phyloP scores from a whole-genome alignment of 2,888 invertebrate species.

The Azorinus chamasolen region DNA sequence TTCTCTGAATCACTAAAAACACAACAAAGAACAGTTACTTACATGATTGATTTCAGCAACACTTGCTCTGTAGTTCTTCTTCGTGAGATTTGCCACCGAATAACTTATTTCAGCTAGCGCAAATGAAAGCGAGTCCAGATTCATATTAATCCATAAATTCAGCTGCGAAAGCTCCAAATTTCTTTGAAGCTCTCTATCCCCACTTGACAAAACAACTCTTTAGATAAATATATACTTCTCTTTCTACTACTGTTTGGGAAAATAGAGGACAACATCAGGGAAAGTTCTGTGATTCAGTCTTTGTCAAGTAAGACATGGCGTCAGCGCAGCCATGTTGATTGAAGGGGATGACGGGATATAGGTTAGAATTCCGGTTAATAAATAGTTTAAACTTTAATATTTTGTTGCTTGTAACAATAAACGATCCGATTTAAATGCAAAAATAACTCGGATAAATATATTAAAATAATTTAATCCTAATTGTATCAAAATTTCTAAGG shows the following conservation, averaged over 20 bases:
- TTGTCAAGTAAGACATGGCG: slow-evolving; percentile 80
- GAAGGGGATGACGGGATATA: background rate
- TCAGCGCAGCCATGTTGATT: slow-evolving; percentile 80
- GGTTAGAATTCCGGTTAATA: too few species aligned
- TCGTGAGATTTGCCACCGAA: slow-evolving; percentile 97
- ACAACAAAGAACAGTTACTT: slow-evolving; percentile 87
- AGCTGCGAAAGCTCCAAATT: slow-evolving; percentile 96
- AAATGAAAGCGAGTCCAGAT: slow-evolving; percentile 98
- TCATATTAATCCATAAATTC: slow-evolving; percentile 88
- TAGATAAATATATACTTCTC: slow-evolving; percentile 56
- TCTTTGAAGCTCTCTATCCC: slow-evolving; percentile 82
- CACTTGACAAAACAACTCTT: slow-evolving; percentile 57
- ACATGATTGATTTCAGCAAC: slow-evolving; percentile 96
- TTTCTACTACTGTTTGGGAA: slow-evolving; percentile 57
- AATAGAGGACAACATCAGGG: slow-evolving; percentile 74
- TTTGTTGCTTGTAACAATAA: too few species aligned
- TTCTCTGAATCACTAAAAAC: too few species aligned
- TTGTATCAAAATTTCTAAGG: too few species aligned
- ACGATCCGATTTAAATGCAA: too few species aligned
- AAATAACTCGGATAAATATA: too few species aligned
- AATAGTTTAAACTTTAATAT: too few species aligned
- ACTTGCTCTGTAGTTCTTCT: slow-evolving; percentile 97
- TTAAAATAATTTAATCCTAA: too few species aligned
- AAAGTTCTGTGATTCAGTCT: slow-evolving; percentile 56
- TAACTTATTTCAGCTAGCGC: slow-evolving; percentile 99